A percentile compares a stretch with the other conserved stretches of the same genome.
phyloP scores from a whole-genome alignment of 2,888 invertebrate species.

The Crematogaster levior region DNA sequence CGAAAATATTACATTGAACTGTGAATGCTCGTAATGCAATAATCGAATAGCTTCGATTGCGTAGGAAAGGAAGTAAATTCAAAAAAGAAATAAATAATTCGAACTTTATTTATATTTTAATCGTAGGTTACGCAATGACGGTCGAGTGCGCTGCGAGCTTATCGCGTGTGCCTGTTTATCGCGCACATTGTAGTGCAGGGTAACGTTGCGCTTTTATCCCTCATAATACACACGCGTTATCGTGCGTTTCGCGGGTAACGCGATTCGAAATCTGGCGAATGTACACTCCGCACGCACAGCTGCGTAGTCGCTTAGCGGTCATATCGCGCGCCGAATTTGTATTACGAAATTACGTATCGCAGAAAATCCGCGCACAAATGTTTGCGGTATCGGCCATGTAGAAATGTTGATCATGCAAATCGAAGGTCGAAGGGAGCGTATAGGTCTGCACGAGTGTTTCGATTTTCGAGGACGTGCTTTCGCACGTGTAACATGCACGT shows the following conservation, averaged over 20 bases:
- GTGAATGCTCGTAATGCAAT: not conserved
- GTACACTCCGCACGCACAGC: slow-evolving; percentile 39
- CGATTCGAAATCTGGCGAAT: slow-evolving; percentile 43
- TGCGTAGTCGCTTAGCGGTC: not conserved
- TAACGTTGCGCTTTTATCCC: slow-evolving; percentile 44
- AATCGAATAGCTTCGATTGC: not conserved
- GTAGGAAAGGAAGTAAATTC: not conserved
- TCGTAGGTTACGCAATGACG: not conserved
- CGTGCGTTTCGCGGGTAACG: slow-evolving; percentile 41
- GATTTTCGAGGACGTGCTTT: not conserved
- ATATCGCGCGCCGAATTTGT: slow-evolving; percentile 38
- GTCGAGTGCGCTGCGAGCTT: slow-evolving; percentile 9
- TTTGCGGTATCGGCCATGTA: slow-evolving; percentile 42
- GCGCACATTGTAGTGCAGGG: slow-evolving; percentile 17
- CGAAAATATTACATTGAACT: not conserved
- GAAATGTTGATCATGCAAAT: slow-evolving; percentile 46
- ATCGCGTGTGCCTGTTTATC: slow-evolving; percentile 38
- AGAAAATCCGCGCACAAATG: slow-evolving; percentile 36
- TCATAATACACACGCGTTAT: slow-evolving; percentile 44
- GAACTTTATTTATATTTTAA: not conserved
- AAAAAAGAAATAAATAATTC: not conserved
- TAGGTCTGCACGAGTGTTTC: not conserved
- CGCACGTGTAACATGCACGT: not conserved
- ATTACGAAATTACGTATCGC: slow-evolving; percentile 47
- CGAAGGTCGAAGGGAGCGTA: not conserved